A percentile compares a stretch with the other conserved stretches of the same genome.
These are phyloP conservation scores for Apodemus agrarius DNA, from an alignment of 2,797 vertebrate genomes.

Conservation along the genomic window DNA sequence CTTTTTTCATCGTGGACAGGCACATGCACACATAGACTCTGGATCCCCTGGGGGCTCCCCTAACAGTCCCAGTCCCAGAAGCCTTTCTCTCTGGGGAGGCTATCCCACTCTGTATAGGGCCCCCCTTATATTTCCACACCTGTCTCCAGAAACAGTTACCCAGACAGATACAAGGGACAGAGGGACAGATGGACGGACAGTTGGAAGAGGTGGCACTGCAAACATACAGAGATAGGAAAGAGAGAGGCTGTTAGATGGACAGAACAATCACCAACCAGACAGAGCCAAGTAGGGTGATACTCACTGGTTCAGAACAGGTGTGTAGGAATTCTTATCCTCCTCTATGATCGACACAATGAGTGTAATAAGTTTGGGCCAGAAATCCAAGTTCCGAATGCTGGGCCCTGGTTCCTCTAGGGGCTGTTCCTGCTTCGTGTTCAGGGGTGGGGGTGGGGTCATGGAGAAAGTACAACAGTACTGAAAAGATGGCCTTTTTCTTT, in stretches of 20 bases:
- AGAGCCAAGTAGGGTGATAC: constrained; percentile 73
- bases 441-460: background rate
- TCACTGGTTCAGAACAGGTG: constrained; percentile 98
- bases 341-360: constrained; percentile 99
- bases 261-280: constrained; percentile 56
- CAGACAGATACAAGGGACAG: constrained; percentile 88
- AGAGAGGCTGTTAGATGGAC: constrained; percentile 84
- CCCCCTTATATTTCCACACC: constrained; percentile 75
- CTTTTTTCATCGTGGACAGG: constrained; percentile 47
- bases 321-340: constrained; percentile 98
- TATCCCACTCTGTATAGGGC: constrained; percentile 54
- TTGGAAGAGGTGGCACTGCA: constrained; percentile 82
- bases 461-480: constrained; percentile 8
- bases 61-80: constrained; percentile 69
- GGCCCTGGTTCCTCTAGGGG: constrained; percentile 97
- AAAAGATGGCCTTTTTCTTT: constrained; percentile 2
- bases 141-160: constrained; percentile 87
- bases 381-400: constrained; percentile 97
- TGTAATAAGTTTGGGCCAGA: constrained; percentile 99
- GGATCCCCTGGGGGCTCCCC: constrained; percentile 56
- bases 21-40: constrained; percentile 63
- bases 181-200: constrained; percentile 85
- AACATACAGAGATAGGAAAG: constrained; percentile 85
- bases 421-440: constrained; percentile 93
- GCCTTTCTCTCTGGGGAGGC: constrained; percentile 83